Conservation (phyloP, 2,113 vertebrate species). For the Sterna hirundo region DNA sequence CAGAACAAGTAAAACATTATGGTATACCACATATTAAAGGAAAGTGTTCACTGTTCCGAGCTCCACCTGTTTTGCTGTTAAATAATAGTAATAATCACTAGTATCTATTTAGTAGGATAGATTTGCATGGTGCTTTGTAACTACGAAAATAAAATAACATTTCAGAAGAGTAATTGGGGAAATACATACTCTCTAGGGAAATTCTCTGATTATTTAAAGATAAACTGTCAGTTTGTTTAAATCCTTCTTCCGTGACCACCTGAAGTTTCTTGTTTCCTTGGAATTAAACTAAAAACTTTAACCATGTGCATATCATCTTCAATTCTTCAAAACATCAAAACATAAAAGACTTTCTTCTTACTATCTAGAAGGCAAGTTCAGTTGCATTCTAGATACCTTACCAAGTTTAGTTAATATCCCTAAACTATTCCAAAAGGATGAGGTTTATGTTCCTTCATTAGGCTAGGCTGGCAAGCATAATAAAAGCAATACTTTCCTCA, state of each 20-base stretch:
- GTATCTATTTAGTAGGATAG: neutral
- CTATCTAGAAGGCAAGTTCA: neutral
- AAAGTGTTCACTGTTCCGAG: neutral
- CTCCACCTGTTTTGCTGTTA: neutral
- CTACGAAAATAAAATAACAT: conserved; percentile 7
- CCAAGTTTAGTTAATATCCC: neutral
- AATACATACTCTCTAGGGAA: neutral
- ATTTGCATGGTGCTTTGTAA: neutral
- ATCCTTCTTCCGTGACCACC: neutral
- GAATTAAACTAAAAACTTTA: neutral
- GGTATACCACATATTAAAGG: neutral
- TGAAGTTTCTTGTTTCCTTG: neutral
- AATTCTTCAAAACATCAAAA: neutral
- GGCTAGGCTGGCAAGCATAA: neutral
- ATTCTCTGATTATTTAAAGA: neutral
- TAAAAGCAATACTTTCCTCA: neutral
- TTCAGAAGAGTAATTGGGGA: neutral
- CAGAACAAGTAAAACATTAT: neutral
- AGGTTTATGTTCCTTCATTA: neutral
- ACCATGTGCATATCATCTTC: neutral
- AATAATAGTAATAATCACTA: neutral
- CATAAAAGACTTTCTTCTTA: neutral
- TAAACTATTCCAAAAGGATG: neutral
- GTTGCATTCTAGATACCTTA: neutral
- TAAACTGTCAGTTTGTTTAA: neutral